A percentile compares a stretch with the other conserved stretches of the same genome.
These are phyloP conservation scores for Alexandromys fortis DNA, from an alignment of 2,113 vertebrate genomes.

Conservation along the genomic window DNA sequence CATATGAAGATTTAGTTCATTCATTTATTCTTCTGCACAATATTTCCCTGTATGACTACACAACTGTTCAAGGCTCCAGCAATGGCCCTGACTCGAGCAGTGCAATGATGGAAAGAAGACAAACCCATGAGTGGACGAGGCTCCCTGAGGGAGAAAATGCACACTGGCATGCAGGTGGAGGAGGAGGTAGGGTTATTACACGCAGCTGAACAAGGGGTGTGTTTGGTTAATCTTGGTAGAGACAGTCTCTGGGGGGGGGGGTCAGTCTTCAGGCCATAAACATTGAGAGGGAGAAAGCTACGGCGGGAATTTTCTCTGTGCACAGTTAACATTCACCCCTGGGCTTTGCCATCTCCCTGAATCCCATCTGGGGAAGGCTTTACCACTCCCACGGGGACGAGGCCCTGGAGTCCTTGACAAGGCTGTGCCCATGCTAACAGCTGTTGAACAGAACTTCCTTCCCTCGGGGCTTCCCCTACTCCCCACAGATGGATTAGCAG, in stretches of 20 bases:
- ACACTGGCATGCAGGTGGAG: neutral
- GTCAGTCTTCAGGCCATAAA: neutral
- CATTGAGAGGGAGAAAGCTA: neutral
- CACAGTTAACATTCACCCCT: neutral
- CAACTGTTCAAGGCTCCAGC: neutral
- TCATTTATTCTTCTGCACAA: neutral
- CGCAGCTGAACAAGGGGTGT: no score
- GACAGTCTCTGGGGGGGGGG: neutral
- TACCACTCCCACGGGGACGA: neutral
- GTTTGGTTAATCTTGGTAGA: neutral
- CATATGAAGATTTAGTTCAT: neutral
- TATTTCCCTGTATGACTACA: neutral
- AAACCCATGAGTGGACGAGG: rapidly evolving
- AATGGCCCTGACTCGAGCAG: neutral
- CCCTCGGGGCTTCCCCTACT: neutral
- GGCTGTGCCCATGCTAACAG: neutral
- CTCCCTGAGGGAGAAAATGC: neutral
- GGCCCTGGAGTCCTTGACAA: neutral
- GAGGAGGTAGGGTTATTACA: neutral
- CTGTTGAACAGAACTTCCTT: neutral
- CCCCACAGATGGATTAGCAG: neutral
- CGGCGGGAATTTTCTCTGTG: neutral
- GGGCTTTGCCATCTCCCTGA: neutral
- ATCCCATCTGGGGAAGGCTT: neutral
- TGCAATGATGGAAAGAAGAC: neutral